Evolutionary conservation across 2,113 vertebrate genomes (phyloP).

Genomic region (Trematocara unimaculatum): DNA sequence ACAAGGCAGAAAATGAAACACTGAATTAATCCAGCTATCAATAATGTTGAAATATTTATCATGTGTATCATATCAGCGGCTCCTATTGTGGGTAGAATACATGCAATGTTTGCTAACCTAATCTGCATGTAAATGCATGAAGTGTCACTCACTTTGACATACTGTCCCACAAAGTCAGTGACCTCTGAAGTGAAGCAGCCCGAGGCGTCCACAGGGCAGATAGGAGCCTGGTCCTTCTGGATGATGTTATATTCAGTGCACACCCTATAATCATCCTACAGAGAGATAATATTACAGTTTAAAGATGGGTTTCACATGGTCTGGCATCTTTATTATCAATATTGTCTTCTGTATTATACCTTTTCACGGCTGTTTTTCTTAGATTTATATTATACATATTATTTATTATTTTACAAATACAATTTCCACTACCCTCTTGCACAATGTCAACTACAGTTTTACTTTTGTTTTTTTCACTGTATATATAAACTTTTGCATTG

Average conservation of each 20-base stretch:
- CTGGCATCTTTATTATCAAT: neutral
- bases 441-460: neutral
- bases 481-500: neutral
- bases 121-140: slow-evolving; percentile 38
- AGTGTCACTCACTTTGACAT: slow-evolving; percentile 87
- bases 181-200: slow-evolving; percentile 94
- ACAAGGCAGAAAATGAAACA: neutral
- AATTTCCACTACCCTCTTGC: neutral
- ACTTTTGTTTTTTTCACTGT: neutral
- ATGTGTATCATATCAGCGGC: neutral
- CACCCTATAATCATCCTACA: slow-evolving; percentile 90
- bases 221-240: slow-evolving; percentile 86
- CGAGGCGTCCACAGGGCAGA: slow-evolving; percentile 92
- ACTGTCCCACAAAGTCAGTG: slow-evolving; percentile 89
- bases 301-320: neutral
- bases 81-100: neutral
- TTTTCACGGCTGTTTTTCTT: neutral
- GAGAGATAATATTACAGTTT: neutral
- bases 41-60: neutral
- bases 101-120: slow-evolving; percentile 10
- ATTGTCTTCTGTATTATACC: neutral
- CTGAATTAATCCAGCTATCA: neutral
- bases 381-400: neutral
- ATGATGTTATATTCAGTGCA: slow-evolving; percentile 91
- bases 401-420: neutral